Evolutionary conservation across 2,113 vertebrate species (phyloP), one percentile per base, ranked within the genome.

Genomic region (Galeopterus variegatus): DNA sequence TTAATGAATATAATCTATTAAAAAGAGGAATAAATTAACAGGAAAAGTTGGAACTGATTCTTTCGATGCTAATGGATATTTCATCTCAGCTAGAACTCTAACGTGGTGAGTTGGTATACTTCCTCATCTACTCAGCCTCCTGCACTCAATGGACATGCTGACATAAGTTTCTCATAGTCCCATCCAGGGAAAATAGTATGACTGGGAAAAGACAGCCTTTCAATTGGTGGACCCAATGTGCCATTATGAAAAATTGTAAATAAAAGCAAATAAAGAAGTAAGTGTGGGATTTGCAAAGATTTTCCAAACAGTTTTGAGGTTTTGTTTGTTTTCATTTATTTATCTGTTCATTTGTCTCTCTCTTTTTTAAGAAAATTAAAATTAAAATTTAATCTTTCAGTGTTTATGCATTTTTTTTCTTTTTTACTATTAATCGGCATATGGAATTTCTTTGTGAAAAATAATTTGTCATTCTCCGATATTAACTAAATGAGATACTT

Each of bases 131-230:
- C 23, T 81, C n/a, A 18, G 8, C n/a, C 17, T 33, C 82, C 7
- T 60, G 26, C 24, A 24, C 54, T 90, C 13, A 3, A 0, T 77
- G 36, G 8, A 0, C 7, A 31, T 21, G 5, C 24, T 36, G 7
- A 18, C 2, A 1, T 23, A 19, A 23, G 1, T 26, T 79, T 6
- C 6, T 45, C 23, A 52, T 0, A 56, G 3, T 1, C 15, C 0
- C 10, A 17, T 17, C 17, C 4, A 13, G 5, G 14, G 23, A 52
- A 88, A 92, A 2, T 8, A 48, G 8, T 3, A 3, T 41, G 14
- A 28, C 5, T 17, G 12, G 31, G 31, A 31, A 64, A 82, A 82
- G 8, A 33, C 1, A 65, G 9, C 0, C 17, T 64, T 80, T 41
- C 1, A 3, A 28, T 50, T 45, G 36, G 8, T 41, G 19, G 28